phyloP scores from a whole-genome alignment of 2,113 vertebrate genomes.

The Neogobius melanostomus region DNA sequence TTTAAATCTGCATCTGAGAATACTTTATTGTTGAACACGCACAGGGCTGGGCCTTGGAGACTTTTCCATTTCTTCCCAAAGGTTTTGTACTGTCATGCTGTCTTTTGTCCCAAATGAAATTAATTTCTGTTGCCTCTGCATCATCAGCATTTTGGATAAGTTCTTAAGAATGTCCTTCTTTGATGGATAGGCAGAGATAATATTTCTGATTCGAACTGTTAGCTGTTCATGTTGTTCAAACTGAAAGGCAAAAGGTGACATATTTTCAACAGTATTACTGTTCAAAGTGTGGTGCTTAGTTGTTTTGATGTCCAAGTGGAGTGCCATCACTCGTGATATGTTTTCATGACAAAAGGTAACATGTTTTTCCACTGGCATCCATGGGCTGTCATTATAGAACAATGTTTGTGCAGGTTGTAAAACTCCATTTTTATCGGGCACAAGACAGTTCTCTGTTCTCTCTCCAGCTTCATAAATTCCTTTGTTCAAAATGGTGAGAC shows the following conservation, averaged over 20 bases:
- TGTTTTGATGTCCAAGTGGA: constrained; percentile 73
- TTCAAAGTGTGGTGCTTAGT: constrained; percentile 72
- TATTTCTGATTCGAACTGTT: constrained; percentile 80
- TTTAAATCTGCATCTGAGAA: constrained; percentile 78
- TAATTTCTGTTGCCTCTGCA: constrained; percentile 79
- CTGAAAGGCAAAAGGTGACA: constrained; percentile 58
- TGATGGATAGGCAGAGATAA: constrained; percentile 77
- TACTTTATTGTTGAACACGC: constrained; percentile 82
- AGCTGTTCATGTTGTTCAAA: constrained; percentile 83
- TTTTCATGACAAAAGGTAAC: constrained; percentile 73
- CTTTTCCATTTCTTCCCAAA: constrained; percentile 77
- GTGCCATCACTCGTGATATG: constrained; percentile 69
- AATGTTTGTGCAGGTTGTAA: constrained; percentile 70
- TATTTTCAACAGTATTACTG: constrained; percentile 22
- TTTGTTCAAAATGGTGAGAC: constrained; percentile 66
- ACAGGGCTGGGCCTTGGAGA: constrained; percentile 84
- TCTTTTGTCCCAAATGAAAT: constrained; percentile 83
- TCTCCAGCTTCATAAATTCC: constrained; percentile 54
- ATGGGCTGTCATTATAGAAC: constrained; percentile 79
- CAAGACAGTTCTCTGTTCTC: constrained; percentile 54
- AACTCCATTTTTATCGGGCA: constrained; percentile 76
- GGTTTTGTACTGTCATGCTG: constrained; percentile 60
- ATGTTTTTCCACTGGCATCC: constrained; percentile 68
- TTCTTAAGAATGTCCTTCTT: constrained; percentile 81
- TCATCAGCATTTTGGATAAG: constrained; percentile 86